Evolutionary conservation across 2,888 invertebrate species (phyloP), one percentile per base, ranked within the genome.

Genomic region (Germaria angustata): DNA sequence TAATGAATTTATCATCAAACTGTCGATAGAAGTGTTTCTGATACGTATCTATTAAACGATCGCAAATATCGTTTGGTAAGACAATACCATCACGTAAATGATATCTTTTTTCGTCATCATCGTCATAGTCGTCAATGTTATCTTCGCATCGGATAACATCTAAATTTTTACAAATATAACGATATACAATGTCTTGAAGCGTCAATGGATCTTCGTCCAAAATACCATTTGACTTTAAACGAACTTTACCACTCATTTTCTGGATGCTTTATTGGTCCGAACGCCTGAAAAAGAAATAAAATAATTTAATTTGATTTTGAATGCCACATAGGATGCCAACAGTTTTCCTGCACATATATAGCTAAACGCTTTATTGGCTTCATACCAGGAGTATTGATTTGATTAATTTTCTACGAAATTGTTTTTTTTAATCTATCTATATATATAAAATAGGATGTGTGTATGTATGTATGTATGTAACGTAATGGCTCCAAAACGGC

Each of bases 31-130:
- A 90, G 51, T 89, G 89, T 75, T 82, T 82, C 85, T 91, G 91
- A 86, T 90, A 91, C 81, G 89, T 86, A 87, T 90, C 86, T 86
- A 92, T 85, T 84, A 92, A 86, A 87, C 92, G 93, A 89, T 95
- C 95, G 89, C 95, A 95, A 84, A 95, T 94, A 89, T 95, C 95
- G 82, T 93, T 93, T 4, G 95, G 95, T 61, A 95, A 90, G 20
- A 93, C 92, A 76, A 95, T 91, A 51, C 93, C 94, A 69, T 93
- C 91, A 73, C 92, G 92, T 2, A 95, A 89, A 46, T 86, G 86
- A 46, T 86, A 86, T 9, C 91, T 87, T 66, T 89, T 87, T 4
- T 90, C 90, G 6, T 83, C 84, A 11, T 85, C 84, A n/a, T 86
- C 84, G 8, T 85, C 86, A 8, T 41, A 44, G 7, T 79, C 79